These are phyloP conservation scores for Chaetodon auriga DNA, from an alignment of 2,113 vertebrate species.

Conservation along the genomic window DNA sequence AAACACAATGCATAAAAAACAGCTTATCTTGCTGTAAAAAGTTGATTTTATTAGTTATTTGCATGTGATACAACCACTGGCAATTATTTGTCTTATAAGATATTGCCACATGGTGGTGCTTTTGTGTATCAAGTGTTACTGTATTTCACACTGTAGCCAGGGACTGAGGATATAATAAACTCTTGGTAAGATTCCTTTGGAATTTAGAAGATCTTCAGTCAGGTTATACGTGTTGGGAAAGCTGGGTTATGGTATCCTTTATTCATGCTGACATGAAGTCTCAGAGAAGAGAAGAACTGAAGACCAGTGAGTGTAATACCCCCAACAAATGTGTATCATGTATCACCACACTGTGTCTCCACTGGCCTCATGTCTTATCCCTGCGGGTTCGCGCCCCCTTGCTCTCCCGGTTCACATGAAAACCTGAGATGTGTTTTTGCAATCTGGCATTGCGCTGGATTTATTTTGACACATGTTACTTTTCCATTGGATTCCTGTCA, in stretches of 20 bases:
- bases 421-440: conserved; percentile 62
- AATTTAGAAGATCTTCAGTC: background rate
- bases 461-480: conserved; percentile 62
- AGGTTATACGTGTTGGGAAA: background rate
- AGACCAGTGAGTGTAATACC: background rate
- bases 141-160: conserved; percentile 25
- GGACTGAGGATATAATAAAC: background rate
- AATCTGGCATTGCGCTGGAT: conserved; percentile 54
- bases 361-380: conserved; percentile 23
- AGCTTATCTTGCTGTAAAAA: background rate
- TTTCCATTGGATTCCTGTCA: conserved; percentile 65
- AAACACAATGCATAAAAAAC: background rate
- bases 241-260: background rate
- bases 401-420: conserved; percentile 35
- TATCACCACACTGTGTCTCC: conserved; percentile 36
- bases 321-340: conserved; percentile 13
- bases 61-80: background rate
- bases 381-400: conserved; percentile 33
- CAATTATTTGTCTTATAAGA: conserved; percentile 21
- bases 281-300: background rate
- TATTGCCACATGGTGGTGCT: conserved; percentile 75
- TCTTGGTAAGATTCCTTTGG: background rate
- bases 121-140: conserved; percentile 62
- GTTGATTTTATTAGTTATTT: background rate
- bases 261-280: background rate